Evolutionary conservation across 2,113 vertebrate species (phyloP).

Genomic region (Pogona vitticeps): DNA sequence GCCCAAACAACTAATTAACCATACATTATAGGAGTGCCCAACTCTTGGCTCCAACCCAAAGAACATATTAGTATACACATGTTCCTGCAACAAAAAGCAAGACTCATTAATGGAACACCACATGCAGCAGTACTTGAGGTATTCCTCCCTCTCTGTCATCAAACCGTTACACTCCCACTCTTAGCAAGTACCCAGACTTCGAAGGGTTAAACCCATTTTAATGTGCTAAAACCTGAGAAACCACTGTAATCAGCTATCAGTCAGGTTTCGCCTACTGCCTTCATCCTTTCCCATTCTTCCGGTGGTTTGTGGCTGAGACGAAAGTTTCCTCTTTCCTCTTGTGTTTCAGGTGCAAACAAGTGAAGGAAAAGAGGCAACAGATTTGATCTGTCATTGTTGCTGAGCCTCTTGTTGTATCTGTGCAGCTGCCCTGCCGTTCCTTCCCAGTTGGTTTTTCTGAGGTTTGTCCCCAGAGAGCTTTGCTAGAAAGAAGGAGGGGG

Average conservation of each 20-base stretch:
- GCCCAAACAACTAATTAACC: slow-evolving; percentile 78
- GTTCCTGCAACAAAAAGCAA: slow-evolving; percentile 77
- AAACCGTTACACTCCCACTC: slow-evolving; percentile 56
- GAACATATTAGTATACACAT: slow-evolving; percentile 76
- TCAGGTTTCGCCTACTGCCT: slow-evolving; percentile 55
- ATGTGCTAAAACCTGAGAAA: slow-evolving; percentile 67
- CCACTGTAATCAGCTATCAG: slow-evolving; percentile 63
- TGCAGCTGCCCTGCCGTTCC: neutral
- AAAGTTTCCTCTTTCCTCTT: slow-evolving; percentile 50
- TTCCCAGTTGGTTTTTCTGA: neutral
- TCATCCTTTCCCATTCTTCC: slow-evolving; percentile 48
- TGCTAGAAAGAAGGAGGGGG: neutral
- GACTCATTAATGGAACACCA: slow-evolving; percentile 73
- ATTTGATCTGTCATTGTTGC: neutral
- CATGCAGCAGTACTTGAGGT: slow-evolving; percentile 62
- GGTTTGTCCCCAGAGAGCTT: neutral
- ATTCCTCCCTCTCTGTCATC: slow-evolving; percentile 42
- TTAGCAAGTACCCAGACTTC: slow-evolving; percentile 66
- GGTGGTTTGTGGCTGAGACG: slow-evolving; percentile 39
- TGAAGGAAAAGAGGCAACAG: neutral
- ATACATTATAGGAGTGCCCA: slow-evolving; percentile 71
- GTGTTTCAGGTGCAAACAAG: slow-evolving; percentile 50
- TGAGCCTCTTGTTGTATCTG: neutral
- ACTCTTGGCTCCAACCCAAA: slow-evolving; percentile 76
- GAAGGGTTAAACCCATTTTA: slow-evolving; percentile 76